Percentiles rank a stretch among this genome's conserved stretches.
Conservation (phyloP, 2,113 vertebrate genomes). For the Paradoxurus hermaphroditus region DNA sequence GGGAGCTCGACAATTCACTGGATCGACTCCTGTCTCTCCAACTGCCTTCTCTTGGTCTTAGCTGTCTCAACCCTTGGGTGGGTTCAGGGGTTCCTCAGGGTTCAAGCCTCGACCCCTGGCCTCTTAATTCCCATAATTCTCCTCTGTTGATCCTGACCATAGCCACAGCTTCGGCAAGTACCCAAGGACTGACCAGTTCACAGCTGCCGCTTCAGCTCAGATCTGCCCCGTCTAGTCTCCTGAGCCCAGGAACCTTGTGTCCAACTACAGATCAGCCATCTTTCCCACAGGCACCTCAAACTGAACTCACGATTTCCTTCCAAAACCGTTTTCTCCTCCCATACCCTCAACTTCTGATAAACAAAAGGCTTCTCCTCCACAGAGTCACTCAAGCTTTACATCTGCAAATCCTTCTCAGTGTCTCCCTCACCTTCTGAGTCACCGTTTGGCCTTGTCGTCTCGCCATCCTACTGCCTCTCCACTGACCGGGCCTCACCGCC, state of each 20-base stretch:
- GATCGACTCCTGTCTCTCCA: neutral
- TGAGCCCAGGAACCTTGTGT: neutral
- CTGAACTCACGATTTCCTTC: neutral
- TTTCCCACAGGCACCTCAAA: neutral
- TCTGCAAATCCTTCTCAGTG: neutral
- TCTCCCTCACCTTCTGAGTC: neutral
- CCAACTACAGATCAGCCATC: neutral
- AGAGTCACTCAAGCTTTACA: neutral
- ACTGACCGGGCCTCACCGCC: neutral
- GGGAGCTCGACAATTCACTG: neutral
- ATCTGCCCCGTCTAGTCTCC: neutral
- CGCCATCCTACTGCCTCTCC: neutral
- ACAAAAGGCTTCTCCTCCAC: neutral
- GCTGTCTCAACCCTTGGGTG: neutral
- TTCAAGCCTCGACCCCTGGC: neutral
- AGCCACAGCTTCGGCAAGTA: neutral
- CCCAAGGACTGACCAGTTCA: neutral
- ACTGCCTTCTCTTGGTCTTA: neutral
- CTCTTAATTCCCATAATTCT: neutral
- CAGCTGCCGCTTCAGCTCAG: neutral
- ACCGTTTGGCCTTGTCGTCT: rapidly evolving
- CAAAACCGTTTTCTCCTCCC: neutral
- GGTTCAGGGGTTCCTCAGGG: neutral
- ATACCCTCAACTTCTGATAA: neutral
- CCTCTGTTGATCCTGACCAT: neutral